Percentiles rank a stretch among this genome's conserved stretches.
Conservation (phyloP, 2,888 invertebrate species). For the Bruchidius siliquastri region DNA sequence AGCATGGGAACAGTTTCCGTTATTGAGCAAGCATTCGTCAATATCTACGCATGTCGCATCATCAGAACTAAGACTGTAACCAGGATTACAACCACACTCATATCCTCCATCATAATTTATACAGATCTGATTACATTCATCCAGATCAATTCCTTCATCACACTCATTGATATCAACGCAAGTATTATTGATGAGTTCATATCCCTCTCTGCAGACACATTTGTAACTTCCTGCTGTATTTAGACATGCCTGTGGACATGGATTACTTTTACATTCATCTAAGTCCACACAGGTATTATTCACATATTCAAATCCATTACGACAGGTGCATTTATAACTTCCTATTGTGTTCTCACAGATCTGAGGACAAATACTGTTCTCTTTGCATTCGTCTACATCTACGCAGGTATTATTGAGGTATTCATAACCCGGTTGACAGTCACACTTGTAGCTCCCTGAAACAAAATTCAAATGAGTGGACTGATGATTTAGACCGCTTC, state of each 20-base stretch:
- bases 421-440: constrained; percentile 55
- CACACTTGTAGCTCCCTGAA: constrained; percentile 49
- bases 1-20: constrained; percentile 52
- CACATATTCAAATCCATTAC: constrained; percentile 50
- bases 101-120: constrained; percentile 40
- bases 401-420: constrained; percentile 38
- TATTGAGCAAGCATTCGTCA: constrained; percentile 39
- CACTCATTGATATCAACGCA: constrained; percentile 48
- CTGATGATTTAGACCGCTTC: too few species aligned
- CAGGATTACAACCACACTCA: constrained; percentile 41
- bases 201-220: constrained; percentile 61
- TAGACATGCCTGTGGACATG: constrained; percentile 49
- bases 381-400: constrained; percentile 44
- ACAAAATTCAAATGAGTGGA: neutral
- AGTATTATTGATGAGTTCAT: constrained; percentile 45
- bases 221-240: constrained; percentile 46
- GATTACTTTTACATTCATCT: constrained; percentile 37
- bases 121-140: constrained; percentile 35
- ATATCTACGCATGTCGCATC: constrained; percentile 45
- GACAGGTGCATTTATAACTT: constrained; percentile 56
- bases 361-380: constrained; percentile 45
- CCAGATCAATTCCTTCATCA: constrained; percentile 32
- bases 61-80: constrained; percentile 49
- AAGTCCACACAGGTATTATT: constrained; percentile 49
- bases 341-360: constrained; percentile 47